phyloP scores from a whole-genome alignment of 2,113 vertebrate species.

The Pangasianodon hypophthalmus region DNA sequence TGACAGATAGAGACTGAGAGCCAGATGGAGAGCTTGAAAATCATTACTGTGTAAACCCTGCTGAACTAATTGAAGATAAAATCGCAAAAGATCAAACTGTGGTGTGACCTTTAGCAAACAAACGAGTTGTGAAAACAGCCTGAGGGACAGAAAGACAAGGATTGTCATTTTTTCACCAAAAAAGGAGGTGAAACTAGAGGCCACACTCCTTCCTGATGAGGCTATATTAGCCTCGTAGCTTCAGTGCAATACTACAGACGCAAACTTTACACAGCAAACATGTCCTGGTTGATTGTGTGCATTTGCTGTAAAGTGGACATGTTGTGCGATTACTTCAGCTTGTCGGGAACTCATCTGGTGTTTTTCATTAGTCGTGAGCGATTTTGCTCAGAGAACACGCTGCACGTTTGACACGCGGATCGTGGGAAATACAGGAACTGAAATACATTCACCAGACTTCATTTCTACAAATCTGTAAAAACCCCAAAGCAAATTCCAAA shows the following conservation, averaged over 20 bases:
- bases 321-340: neutral
- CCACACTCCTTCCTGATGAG: neutral
- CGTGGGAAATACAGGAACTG: slow-evolving; percentile 24
- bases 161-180: neutral
- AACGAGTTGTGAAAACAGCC: neutral
- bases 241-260: neutral
- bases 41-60: neutral
- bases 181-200: neutral
- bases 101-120: neutral
- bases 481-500: slow-evolving; percentile 25
- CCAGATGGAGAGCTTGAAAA: neutral
- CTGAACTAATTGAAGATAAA: neutral
- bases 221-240: neutral
- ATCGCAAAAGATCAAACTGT: neutral
- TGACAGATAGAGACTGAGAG: neutral
- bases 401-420: neutral
- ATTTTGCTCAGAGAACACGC: neutral
- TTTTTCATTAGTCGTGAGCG: slow-evolving; percentile 3
- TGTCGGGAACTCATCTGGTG: neutral
- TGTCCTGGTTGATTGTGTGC: neutral
- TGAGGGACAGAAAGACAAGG: neutral
- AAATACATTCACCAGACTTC: neutral
- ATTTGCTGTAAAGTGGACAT: neutral
- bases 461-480: slow-evolving; percentile 6
- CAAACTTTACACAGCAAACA: neutral